Evolutionary conservation across 2,888 invertebrate species (phyloP).

Genomic region (Argyresthia goedartella): DNA sequence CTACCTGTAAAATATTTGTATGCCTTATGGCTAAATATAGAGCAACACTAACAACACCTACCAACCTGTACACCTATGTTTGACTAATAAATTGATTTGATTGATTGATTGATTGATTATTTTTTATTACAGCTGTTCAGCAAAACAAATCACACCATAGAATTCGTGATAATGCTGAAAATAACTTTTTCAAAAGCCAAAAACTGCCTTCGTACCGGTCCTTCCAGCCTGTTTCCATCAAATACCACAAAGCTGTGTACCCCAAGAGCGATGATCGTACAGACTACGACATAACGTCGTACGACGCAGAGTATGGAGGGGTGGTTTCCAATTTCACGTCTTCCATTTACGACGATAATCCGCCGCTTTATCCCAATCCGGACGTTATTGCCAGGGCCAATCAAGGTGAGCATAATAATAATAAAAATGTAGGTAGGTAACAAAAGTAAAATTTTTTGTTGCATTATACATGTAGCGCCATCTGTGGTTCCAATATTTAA

Average conservation of each 20-base stretch:
- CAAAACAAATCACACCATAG: conserved; percentile 36
- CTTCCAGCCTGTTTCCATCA: conserved; percentile 47
- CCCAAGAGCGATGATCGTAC: conserved; percentile 39
- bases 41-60: too few species aligned
- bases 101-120: too few species aligned
- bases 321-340: conserved; percentile 62
- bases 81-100: too few species aligned
- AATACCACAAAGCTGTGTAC: conserved; percentile 44
- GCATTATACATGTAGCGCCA: too few species aligned
- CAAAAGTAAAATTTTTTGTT: too few species aligned
- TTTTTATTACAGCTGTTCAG: conserved; percentile 28
- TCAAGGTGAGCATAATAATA: conserved; percentile 30
- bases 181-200: conserved; percentile 39
- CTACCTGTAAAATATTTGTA: too few species aligned
- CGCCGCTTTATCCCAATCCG: conserved; percentile 60
- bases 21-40: too few species aligned
- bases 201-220: conserved; percentile 45
- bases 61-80: too few species aligned
- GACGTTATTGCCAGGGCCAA: conserved; percentile 48
- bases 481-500: too few species aligned
- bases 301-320: conserved; percentile 58
- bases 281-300: conserved; percentile 56
- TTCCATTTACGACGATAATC: conserved; percentile 62
- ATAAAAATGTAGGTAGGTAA: too few species aligned
- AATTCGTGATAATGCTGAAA: background rate